Evolutionary conservation across 2,888 invertebrate genomes (phyloP).

Genomic region (Hirtodrosophila histrioides): DNA sequence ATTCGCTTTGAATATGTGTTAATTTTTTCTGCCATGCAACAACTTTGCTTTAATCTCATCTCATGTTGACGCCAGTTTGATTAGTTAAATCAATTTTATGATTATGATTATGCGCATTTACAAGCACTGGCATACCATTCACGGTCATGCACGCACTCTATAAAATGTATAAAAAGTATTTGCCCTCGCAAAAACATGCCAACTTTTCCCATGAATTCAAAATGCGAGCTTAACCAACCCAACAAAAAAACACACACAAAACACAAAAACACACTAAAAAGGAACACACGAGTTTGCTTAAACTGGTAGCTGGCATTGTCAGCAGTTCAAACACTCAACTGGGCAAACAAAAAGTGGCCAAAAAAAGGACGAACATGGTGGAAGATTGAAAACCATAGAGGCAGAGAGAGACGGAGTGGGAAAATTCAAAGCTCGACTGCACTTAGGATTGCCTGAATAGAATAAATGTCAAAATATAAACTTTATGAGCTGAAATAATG

Average conservation of each 20-base stretch:
- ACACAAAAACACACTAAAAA: conserved; percentile 2
- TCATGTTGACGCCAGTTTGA: conserved; percentile 57
- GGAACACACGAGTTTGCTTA: conserved; percentile 30
- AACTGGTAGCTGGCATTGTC: conserved; percentile 51
- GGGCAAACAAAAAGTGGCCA: conserved; percentile 51
- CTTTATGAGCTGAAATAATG: conserved; percentile 44
- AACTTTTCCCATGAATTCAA: conserved; percentile 74
- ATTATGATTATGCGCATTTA: conserved; percentile 59
- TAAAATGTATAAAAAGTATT: conserved; percentile 28
- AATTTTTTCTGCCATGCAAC: conserved; percentile 48
- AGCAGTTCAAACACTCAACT: conserved; percentile 57
- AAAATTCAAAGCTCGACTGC: conserved; percentile 7
- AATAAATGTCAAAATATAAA: conserved; percentile 49
- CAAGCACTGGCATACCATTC: conserved; percentile 40
- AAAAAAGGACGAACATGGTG: conserved; percentile 20
- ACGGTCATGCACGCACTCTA: conserved; percentile 51
- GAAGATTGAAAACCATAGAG: conserved; percentile 42
- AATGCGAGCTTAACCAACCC: conserved; percentile 57
- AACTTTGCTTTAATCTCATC: conserved; percentile 38
- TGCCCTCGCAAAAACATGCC: conserved; percentile 34
- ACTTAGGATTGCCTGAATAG: conserved; percentile 24
- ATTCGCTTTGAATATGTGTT: conserved; percentile 70
- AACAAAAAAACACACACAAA: conserved; percentile 25
- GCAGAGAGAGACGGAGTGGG: too few relatives aligned
- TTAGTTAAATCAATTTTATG: conserved; percentile 74